Conservation (phyloP, 2,797 vertebrate genomes). For the Notamacropus eugenii region DNA sequence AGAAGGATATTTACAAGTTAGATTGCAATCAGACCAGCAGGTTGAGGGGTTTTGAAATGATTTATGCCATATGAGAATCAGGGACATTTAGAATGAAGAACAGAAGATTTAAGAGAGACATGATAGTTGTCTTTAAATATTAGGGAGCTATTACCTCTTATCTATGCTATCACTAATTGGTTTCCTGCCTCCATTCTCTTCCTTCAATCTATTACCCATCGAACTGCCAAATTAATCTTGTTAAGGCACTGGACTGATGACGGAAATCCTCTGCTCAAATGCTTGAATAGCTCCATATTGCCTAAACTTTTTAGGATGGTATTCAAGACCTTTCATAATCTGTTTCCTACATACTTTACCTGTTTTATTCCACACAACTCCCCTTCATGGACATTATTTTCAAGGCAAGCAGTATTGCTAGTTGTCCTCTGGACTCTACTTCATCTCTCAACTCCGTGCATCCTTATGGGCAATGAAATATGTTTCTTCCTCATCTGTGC, state of each 20-base stretch:
- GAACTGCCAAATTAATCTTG: background rate
- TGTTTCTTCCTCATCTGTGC: too few relatives aligned
- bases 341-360: background rate
- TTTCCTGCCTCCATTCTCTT: background rate
- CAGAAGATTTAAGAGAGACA: background rate
- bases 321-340: background rate
- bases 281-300: background rate
- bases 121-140: background rate
- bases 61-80: background rate
- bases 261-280: background rate
- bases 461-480: background rate
- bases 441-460: background rate
- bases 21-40: background rate
- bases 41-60: background rate
- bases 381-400: background rate
- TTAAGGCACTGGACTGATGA: background rate
- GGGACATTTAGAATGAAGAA: background rate
- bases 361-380: background rate
- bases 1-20: background rate
- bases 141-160: background rate
- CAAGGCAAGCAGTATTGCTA: background rate
- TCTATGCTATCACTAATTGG: background rate
- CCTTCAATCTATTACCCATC: too few relatives aligned
- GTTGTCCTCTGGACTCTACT: background rate
- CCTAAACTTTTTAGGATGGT: background rate